Evolutionary conservation across 2,888 invertebrate genomes (phyloP), one percentile per base, ranked within the genome.

Genomic region (Calliscelio sp.): DNA sequence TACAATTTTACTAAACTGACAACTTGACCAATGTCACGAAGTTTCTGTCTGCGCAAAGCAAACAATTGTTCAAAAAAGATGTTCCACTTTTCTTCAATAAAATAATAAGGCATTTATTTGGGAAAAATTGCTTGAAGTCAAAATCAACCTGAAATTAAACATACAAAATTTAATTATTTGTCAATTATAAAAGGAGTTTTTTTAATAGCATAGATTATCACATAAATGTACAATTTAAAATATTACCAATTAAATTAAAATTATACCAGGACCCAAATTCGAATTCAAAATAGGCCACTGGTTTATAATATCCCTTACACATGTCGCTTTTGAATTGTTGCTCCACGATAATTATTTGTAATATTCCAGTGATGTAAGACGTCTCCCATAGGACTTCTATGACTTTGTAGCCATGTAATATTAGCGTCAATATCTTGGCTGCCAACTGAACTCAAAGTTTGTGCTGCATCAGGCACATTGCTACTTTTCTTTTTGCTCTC

Each of bases 11-110:
- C 8, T 11, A 55, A 16, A 55, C 16, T 7, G 16, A 16, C 16
- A 16, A 8, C 28, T 28, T 61, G 0, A 16, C 0, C 8, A n/a
- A n/a, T n/a, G 1, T 65, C 63, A 11, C 63, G 63, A n/a, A 18
- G n/a, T 20, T 65, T 65, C 5, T 1, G 10, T 25, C 28, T 44
- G 14, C 63, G 44, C 46, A 63, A 28, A n/a, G n/a, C 10, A 28
- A 16, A 46, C 16, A 63, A n/a, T 28, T 63, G n/a, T 2, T 0
- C 14, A 46, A 63, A 63, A 25, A 63, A 63, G 1, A 2, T 7
- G 5, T 65, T 49, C 49, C 46, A 65, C n/a, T 65, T 65, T 49
- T 65, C 11, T 49, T 65, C 65, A 49, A 46, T 46, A 10, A 32
- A 49, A 46, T 46, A 10, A 32, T 14, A 14, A 65, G 14, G 4